Conservation (phyloP, 1,140 invertebrate genomes). For the Orchesella cincta region DNA sequence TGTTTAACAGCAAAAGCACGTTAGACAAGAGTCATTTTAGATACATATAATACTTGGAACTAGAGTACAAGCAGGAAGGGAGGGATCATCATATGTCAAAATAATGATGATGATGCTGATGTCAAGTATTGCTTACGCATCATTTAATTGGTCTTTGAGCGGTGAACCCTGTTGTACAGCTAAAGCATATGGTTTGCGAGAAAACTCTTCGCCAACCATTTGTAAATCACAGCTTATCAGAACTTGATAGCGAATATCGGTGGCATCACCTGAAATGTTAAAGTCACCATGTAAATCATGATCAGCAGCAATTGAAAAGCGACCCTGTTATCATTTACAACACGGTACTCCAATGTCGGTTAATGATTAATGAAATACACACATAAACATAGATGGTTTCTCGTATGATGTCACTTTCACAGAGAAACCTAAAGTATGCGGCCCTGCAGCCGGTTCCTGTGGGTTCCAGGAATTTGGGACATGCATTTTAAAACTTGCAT, state of each 20-base stretch:
- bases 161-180: constrained; percentile 51
- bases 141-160: constrained; percentile 81
- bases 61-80: background rate
- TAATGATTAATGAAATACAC: no score
- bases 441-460: no score
- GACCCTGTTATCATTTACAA: no score
- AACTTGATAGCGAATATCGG: constrained; percentile 82
- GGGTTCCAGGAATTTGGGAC: no score
- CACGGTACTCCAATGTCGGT: no score
- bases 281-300: background rate
- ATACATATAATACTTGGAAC: background rate
- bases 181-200: constrained; percentile 76
- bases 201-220: constrained; percentile 92
- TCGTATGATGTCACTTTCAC: no score
- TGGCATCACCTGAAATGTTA: constrained; percentile 75
- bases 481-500: no score
- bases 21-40: no score
- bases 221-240: constrained; percentile 89
- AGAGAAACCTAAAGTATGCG: no score
- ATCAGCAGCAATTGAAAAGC: no score
- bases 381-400: no score
- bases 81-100: constrained; percentile 30
- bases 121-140: constrained; percentile 71
- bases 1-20: no score
- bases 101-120: constrained; percentile 28